Evolutionary conservation across 2,113 vertebrate species (phyloP).

Genomic region (Podarcis cretensis): DNA sequence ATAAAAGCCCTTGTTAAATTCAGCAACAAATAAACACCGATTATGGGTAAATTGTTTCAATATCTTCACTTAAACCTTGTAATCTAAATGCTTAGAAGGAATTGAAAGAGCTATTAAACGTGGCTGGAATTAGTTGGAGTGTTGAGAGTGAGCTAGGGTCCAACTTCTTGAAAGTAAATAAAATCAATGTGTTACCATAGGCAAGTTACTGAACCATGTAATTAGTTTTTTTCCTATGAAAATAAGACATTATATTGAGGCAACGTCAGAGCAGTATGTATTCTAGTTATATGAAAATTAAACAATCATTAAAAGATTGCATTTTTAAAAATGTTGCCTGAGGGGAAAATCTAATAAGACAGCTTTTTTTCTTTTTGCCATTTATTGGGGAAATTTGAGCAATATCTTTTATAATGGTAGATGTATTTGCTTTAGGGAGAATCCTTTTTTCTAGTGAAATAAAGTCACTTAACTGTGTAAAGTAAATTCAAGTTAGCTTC

Average conservation of each 20-base stretch:
- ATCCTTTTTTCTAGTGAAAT: slow-evolving; percentile 44
- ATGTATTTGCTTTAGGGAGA: slow-evolving; percentile 55
- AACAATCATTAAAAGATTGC: slow-evolving; percentile 71
- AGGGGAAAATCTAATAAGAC: slow-evolving; percentile 60
- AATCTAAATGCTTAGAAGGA: slow-evolving; percentile 29
- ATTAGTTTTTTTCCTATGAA: slow-evolving; percentile 73
- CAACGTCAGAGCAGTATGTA: slow-evolving; percentile 57
- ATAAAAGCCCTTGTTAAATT: neutral
- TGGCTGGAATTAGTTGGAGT: slow-evolving; percentile 60
- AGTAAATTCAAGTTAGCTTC: slow-evolving; percentile 63
- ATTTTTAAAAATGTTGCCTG: slow-evolving; percentile 65
- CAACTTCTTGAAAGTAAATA: slow-evolving; percentile 78
- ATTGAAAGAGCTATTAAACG: slow-evolving; percentile 52
- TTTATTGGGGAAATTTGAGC: slow-evolving; percentile 39
- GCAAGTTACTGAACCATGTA: slow-evolving; percentile 73
- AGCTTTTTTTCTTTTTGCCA: neutral
- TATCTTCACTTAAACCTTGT: slow-evolving; percentile 32
- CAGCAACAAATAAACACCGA: slow-evolving; percentile 13
- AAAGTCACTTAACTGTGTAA: slow-evolving; percentile 59
- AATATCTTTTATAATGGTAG: slow-evolving; percentile 50
- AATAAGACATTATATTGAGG: slow-evolving; percentile 69
- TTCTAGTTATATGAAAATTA: slow-evolving; percentile 73
- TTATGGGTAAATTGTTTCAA: neutral
- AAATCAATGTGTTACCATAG: slow-evolving; percentile 74
- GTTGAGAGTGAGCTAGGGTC: slow-evolving; percentile 60